phyloP scores from a whole-genome alignment of 2,888 invertebrate species.

The Diarsia mendica region DNA sequence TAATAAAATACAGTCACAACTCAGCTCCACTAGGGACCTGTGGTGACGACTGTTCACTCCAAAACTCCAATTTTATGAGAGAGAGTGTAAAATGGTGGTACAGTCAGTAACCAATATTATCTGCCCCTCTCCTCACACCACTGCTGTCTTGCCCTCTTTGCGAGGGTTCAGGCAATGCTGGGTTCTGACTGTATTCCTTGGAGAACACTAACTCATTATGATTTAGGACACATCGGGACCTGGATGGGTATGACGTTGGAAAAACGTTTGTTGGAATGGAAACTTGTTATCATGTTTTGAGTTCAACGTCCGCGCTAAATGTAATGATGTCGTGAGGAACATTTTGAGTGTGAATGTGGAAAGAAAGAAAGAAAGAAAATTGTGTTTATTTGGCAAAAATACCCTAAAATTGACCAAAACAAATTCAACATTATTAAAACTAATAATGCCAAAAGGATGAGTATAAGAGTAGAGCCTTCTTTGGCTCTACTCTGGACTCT shows the following conservation, averaged over 20 bases:
- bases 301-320: constrained; percentile 8
- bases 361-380: too few species aligned
- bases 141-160: too few species aligned
- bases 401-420: too few species aligned
- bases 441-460: too few species aligned
- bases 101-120: too few species aligned
- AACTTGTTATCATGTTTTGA: constrained; percentile 16
- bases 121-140: too few species aligned
- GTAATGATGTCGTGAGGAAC: background rate
- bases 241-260: constrained; percentile 13
- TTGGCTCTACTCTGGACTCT: too few species aligned
- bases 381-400: too few species aligned
- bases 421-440: too few species aligned
- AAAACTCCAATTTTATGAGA: constrained; percentile 64
- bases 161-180: too few species aligned
- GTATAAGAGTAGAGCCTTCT: too few species aligned
- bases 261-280: constrained; percentile 23
- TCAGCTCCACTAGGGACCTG: constrained; percentile 22
- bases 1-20: constrained; percentile 26
- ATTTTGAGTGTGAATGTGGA: too few species aligned
- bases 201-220: constrained; percentile 61
- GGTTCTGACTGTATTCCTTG: constrained; percentile 40
- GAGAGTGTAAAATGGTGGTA: constrained; percentile 44
- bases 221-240: constrained; percentile 35
- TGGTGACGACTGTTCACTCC: constrained; percentile 59